Base-by-base conservation (phyloP, 2,888 invertebrate genomes). In the Rosalia funebris region DNA sequence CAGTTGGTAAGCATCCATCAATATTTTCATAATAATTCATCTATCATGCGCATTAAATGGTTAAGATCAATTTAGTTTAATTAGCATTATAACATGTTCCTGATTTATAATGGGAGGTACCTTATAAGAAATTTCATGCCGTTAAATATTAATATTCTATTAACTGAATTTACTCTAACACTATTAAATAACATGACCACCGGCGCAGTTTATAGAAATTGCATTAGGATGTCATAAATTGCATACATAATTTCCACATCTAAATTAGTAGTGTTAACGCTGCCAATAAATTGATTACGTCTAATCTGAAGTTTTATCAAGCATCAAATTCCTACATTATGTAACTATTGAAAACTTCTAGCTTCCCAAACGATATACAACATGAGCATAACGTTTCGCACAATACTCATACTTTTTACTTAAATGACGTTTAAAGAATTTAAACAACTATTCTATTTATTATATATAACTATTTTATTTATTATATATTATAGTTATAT, bases 121-220 rank as follows among this genome's bases (percentile, higher is more conserved):
- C 41, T 9, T 39, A 47, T 41, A 31, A 25, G 25, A 32, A 31
- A 3, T 31, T 41, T 19, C 25, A 16, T 36, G 7, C 14, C 25
- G 10, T 41, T 31, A 47, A 10, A 16, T 47, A 17, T 47, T 32
- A 46, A 31, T 47, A 39, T 17, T 12, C 11, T 15, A 39, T 10
- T 56, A 47, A 56, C 46, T 56, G 39, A 56, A 56, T 56, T 47
- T 46, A 17, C 16, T 39, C 16, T 19, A 16, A 12, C 11, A 25
- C 25, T 31, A 36, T 37, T 34, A 17, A 55, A 45, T 45, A 15
- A 48, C 19, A 19, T 20, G 17, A 20, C 37, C 19, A 44, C 5
- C n/a, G 7, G 7, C 7, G 25, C 25, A 7, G 25, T 7, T 25
- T 7, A 7, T 7, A 25, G 25, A 25, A 25, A 25, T 25, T 25